phyloP scores from a whole-genome alignment of 2,797 vertebrate species.

The Podarcis siculus region DNA sequence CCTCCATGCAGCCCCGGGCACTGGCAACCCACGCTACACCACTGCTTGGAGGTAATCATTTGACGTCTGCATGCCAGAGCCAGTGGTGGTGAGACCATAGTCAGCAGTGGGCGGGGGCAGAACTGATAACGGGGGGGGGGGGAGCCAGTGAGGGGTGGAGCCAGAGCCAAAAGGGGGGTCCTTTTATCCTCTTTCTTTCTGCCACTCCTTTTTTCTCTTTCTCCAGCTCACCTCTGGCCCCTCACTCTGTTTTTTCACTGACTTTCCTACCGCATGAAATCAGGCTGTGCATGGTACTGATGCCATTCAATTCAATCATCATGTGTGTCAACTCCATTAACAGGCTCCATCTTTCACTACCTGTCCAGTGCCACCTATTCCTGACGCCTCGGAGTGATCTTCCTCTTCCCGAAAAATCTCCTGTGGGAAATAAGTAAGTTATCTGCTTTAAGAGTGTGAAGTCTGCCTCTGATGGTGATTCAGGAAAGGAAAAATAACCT shows the following conservation, averaged over 20 bases:
- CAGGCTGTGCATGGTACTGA: background rate
- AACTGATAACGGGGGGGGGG: too few relatives aligned
- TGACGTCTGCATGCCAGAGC: too few relatives aligned
- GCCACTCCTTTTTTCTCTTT: background rate
- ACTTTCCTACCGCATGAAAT: background rate
- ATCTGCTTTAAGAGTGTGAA: background rate
- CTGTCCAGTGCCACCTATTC: background rate
- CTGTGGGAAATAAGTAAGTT: background rate
- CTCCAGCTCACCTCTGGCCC: background rate
- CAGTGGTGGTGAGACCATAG: too few relatives aligned
- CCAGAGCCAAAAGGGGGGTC: too few relatives aligned
- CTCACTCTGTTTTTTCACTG: too few relatives aligned
- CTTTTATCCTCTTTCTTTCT: too few relatives aligned
- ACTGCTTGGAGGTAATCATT: too few relatives aligned
- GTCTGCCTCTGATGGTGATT: background rate
- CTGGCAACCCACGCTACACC: too few relatives aligned
- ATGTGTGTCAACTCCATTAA: background rate
- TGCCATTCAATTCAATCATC: background rate
- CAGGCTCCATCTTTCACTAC: too few relatives aligned
- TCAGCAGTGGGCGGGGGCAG: too few relatives aligned
- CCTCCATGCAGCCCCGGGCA: accelerated
- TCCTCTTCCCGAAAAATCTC: too few relatives aligned
- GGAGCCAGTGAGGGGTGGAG: too few relatives aligned
- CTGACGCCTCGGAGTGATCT: background rate
- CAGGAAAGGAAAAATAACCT: background rate